These are phyloP conservation scores for Cantharis rustica DNA, from an alignment of 2,888 invertebrate genomes.

Conservation along the genomic window DNA sequence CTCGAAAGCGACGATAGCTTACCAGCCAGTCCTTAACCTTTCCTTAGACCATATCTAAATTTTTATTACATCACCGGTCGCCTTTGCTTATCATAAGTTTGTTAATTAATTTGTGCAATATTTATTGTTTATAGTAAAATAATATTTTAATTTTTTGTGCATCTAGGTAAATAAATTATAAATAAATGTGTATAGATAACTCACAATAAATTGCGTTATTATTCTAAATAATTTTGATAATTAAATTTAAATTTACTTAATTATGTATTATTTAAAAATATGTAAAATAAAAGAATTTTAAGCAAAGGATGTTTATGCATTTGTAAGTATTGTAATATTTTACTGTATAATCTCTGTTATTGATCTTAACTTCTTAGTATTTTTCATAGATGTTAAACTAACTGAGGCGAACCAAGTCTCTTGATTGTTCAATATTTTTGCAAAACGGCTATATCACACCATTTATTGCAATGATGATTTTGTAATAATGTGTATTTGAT, in stretches of 20 bases:
- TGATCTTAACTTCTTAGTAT: conserved; percentile 27
- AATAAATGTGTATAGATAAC: background rate
- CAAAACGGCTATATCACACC: conserved; percentile 44
- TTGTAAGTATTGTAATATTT: conserved; percentile 46
- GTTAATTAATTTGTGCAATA: conserved; percentile 26
- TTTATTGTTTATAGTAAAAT: conserved; percentile 10
- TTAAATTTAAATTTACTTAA: background rate
- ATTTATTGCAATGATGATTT: conserved; percentile 48
- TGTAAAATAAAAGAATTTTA: conserved; percentile 11
- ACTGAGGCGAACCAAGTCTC: conserved; percentile 32
- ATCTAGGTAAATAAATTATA: background rate
- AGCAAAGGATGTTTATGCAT: conserved; percentile 34
- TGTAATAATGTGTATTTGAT: conserved; percentile 46
- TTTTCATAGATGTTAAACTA: conserved; percentile 43
- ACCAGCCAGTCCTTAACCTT: conserved; percentile 72
- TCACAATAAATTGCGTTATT: conserved; percentile 1
- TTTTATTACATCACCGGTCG: conserved; percentile 25
- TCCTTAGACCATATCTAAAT: conserved; percentile 9
- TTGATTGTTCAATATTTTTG: conserved; percentile 47
- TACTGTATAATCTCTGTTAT: conserved; percentile 49
- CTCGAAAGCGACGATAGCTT: conserved; percentile 86
- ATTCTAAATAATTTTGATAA: conserved; percentile 2
- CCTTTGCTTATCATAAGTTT: conserved; percentile 27
- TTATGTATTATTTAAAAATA: conserved; percentile 1
- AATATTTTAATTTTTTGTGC: conserved; percentile 5